Evolutionary conservation across 2,113 vertebrate genomes (phyloP), one percentile per base, ranked within the genome.

Genomic region (Erythrolamprus reginae): DNA sequence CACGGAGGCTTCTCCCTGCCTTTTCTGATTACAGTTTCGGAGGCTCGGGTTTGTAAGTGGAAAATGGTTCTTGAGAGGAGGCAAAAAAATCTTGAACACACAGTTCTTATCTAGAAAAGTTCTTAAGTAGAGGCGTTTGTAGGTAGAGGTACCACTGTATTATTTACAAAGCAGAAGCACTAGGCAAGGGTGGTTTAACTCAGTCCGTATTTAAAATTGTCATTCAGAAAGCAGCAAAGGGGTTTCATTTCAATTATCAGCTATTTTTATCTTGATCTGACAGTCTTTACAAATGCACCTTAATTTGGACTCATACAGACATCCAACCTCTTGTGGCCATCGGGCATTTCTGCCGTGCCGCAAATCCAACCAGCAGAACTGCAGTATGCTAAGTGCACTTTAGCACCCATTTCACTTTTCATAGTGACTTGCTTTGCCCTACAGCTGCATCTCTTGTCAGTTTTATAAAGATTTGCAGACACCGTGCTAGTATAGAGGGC

Each of bases 171-270:
- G 87, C 85, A 89, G 55, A 50, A 86, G 90, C 77, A 86, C 86
- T 84, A 70, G 9, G 89, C 87, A 87, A 90, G 77, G 77, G 77
- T 23, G 93, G 45, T 42, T 26, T 28, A 19, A 28, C 23, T 92
- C 87, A 58, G 86, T 82, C 94, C 90, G 91, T 95, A 93, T 94
- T 86, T 85, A 89, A 3, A 0, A 82, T 93, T 90, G 61, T 86
- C 89, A 47, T 91, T 91, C 0, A 0, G 70, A 84, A 90, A 82
- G 61, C 92, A 91, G 95, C 94, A 93, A 70, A 91, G 50, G 12
- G 87, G 33, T 70, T 91, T 52, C 56, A 10, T 85, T 90, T 70
- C 82, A 47, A 53, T 50, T 83, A 45, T 90, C 90, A 90, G 90
- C 88, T 77, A 50, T 86, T 94, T 92, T 92, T 90, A 56, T 84